Evolutionary conservation across 1,140 invertebrate species (phyloP), one percentile per base, ranked within the genome.

Genomic region (Dolichoris vasculosae): DNA sequence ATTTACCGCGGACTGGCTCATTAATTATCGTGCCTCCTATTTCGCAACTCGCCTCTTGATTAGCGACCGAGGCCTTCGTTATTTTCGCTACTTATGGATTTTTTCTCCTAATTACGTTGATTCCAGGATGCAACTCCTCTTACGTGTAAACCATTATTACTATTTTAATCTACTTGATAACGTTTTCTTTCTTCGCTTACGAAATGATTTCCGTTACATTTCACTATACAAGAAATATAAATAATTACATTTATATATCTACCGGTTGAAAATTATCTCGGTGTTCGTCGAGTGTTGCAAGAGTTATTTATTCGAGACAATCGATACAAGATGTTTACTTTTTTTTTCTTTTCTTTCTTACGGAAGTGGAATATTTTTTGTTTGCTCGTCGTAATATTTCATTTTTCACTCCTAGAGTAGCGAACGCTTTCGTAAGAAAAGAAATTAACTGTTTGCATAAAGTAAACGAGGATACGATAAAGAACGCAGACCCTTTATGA

Each of bases 1-100:
- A 92, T 92, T 93, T 93, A 90, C 89, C 89, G 88, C 91, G 89
- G 89, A 88, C 86, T 87, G 88, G 87, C 89, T 91, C 90, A 91
- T 93, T 92, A 93, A 92, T 93, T 92, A 93, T 89, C 91, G 84
- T 89, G 86, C 82, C 87, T 88, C 85, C 86, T 80, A 85, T 89
- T 87, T 86, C 87, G 83, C 71, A 38, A 85, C 87, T 82, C 83
- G 78, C 80, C 87, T 88, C 88, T 86, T 89, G 89, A 89, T 89
- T 90, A 90, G 87, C 86, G 85, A 64, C 51, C n/a, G 13, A 46
- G 43, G 59, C 78, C 82, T 86, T 87, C 86, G 59, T 85, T 87
- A 86, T 84, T 87, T 87, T 82, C 82, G 48, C 79, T 78, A 85
- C 87, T 84, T 84, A 83, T 79, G 23, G 51, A 82, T 87, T 87